Conservation (phyloP, 2,113 vertebrate genomes). For the Mastomys natalensis region DNA sequence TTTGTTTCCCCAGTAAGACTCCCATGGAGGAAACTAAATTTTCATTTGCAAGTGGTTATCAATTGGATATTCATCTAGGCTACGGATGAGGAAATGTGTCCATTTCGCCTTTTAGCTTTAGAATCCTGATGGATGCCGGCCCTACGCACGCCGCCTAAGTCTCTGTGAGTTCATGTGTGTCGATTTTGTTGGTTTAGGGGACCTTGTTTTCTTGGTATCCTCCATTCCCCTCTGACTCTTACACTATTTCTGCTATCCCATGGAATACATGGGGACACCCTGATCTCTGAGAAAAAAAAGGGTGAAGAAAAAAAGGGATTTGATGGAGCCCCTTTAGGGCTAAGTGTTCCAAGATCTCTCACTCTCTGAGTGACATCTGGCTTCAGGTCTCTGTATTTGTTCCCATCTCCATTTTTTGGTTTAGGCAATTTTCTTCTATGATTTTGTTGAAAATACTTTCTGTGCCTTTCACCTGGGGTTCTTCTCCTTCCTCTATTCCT, state of each 20-base stretch:
- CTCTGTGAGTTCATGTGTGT: background rate
- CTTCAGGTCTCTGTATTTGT: background rate
- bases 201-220: background rate
- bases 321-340: background rate
- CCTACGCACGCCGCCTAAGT: background rate
- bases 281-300: background rate
- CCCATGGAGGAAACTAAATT: background rate
- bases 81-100: background rate
- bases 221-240: background rate
- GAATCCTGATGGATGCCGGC: accelerated
- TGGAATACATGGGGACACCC: background rate
- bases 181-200: background rate
- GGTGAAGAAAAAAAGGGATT: too few relatives aligned
- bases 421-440: background rate
- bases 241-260: background rate
- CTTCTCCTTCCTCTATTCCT: background rate
- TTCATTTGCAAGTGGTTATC: background rate
- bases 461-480: background rate
- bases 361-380: background rate
- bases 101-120: background rate
- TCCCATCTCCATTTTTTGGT: background rate
- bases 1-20: background rate
- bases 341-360: background rate
- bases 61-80: background rate
- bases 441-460: background rate